Evolutionary conservation across 2,888 invertebrate species (phyloP), one percentile per base, ranked within the genome.

Genomic region (Platycheirus albimanus): DNA sequence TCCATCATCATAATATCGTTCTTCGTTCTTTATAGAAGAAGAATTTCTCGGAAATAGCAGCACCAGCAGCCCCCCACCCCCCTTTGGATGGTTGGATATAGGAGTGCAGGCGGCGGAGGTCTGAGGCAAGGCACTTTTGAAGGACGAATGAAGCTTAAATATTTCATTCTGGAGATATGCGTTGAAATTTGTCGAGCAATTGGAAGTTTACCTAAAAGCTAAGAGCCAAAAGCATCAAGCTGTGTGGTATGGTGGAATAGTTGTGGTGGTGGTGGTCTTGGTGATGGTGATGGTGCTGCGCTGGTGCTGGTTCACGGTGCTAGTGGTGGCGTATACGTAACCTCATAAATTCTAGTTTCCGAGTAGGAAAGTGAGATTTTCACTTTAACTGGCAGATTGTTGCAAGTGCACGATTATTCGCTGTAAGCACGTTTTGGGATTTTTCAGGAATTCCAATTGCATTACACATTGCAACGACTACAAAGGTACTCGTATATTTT

Each of bases 141-240:
- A 51, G 66, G 76, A 74, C 70, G 47, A 51, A 36, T 58, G 64
- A 41, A 71, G 63, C 71, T 76, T 61, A 52, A 76, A 71, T 76
- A 81, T 71, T 81, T 76, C 61, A 66, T 70, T 56, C 71, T 51
- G 24, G 64, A 67, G 58, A 76, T 76, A 64, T 76, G 80, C 80
- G 80, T 76, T 70, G 66, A 76, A 81, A 71, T 71, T 76, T 61
- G 66, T 64, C 38, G 66, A 76, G 76, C 30, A 56, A 64, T 70
- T 17, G 36, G 7, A 51, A 75, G 38, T 80, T 69, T 58, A 75
- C 69, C 75, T 47, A 41, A 63, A 47, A 75, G 43, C 61, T 52
- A 38, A 28, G 10, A 61, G 20, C 58, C 33, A 41, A 41, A 17
- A n/a, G n/a, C n/a, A n/a, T n/a, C 41, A 17, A 33, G 33, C 8